Evolutionary conservation across 1,140 invertebrate genomes (phyloP).

Genomic region (fruit fly (Drosophila melanogaster)): Release_6_plus_ISO1_MT NT_033777.3:15257001-15257500

Average conservation of each 20-base stretch:
- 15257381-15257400: slow-evolving; percentile 57
- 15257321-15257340: slow-evolving; percentile 64
- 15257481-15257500: slow-evolving; percentile 57
- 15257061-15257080: slow-evolving; percentile 54
- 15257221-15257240: slow-evolving; percentile 38
- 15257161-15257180: slow-evolving; percentile 56
- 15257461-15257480: slow-evolving; percentile 43
- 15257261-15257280: slow-evolving; percentile 43
- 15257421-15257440: slow-evolving; percentile 80
- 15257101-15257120: slow-evolving; percentile 31
- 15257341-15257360: slow-evolving; percentile 48
- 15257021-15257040: slow-evolving; percentile 53
- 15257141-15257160: slow-evolving; percentile 27
- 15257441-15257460: slow-evolving; percentile 57
- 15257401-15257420: slow-evolving; percentile 78
- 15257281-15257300: slow-evolving; percentile 71
- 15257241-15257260: slow-evolving; percentile 28
- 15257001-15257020: slow-evolving; percentile 50
- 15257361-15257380: slow-evolving; percentile 43
- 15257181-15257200: slow-evolving; percentile 44
- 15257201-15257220: slow-evolving; percentile 59
- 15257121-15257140: slow-evolving; percentile 38
- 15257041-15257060: slow-evolving; percentile 70
- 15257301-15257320: slow-evolving; percentile 61
- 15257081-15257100: neutral